Conservation (phyloP, 2,113 vertebrate genomes). For the Menidia beryllina region DNA sequence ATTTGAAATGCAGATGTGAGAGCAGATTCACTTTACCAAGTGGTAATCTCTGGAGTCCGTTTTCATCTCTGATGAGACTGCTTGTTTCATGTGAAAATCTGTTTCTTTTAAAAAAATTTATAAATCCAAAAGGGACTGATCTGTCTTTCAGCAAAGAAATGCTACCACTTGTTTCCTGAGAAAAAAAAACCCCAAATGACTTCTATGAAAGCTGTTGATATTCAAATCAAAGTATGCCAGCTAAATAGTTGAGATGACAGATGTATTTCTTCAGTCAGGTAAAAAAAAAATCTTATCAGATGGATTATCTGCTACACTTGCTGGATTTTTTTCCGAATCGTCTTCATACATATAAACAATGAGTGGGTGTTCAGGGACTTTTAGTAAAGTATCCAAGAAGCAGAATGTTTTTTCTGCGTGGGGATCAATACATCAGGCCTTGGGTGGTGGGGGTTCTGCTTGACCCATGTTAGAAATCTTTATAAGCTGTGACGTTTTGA, state of each 20-base stretch:
- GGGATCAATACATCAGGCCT: constrained; percentile 68
- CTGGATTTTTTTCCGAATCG: constrained; percentile 4
- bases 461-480: constrained; percentile 65
- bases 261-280: too few species aligned
- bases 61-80: not conserved
- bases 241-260: too few species aligned
- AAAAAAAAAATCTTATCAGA: constrained; percentile 24
- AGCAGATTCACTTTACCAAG: not conserved
- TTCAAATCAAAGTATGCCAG: not conserved
- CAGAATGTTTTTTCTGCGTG: constrained; percentile 74
- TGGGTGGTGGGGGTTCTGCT: constrained; percentile 40
- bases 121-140: not conserved
- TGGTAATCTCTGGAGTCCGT: not conserved
- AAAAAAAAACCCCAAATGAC: not conserved
- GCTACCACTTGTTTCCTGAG: not conserved
- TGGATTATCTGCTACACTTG: constrained; percentile 10
- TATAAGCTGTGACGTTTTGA: constrained; percentile 56
- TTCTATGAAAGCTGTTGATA: not conserved
- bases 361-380: constrained; percentile 68
- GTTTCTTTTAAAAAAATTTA: not conserved
- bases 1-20: constrained; percentile 7
- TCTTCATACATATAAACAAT: constrained; percentile 20
- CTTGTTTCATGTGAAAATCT: not conserved
- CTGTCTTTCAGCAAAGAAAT: too few species aligned
- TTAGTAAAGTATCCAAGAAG: constrained; percentile 63